Percentiles rank a stretch among this genome's conserved stretches.
phyloP scores from a whole-genome alignment of 2,797 vertebrate species.

The Geotria australis region DNA sequence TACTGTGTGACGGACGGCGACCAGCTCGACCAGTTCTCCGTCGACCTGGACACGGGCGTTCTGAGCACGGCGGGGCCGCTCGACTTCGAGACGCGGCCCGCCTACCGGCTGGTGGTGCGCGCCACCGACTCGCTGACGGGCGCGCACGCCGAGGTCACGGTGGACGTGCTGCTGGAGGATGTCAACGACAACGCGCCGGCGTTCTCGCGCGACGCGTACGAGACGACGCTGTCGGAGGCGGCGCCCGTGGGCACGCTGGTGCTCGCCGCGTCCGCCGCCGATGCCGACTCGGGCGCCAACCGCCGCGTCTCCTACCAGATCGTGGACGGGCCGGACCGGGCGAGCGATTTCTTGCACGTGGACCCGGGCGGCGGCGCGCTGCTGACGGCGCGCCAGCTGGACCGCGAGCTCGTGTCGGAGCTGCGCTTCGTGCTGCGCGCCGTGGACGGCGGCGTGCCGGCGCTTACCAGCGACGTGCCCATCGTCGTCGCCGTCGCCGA shows the following conservation, averaged over 20 bases:
- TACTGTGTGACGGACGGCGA: slow-evolving; percentile 82
- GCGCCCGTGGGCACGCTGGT: slow-evolving; percentile 80
- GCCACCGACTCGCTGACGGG: slow-evolving; percentile 75
- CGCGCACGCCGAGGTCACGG: slow-evolving; percentile 57
- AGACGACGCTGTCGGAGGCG: slow-evolving; percentile 49
- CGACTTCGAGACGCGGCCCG: slow-evolving; percentile 41
- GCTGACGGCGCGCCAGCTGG: slow-evolving; percentile 59
- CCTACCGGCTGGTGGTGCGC: slow-evolving; percentile 45
- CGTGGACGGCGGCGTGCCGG: slow-evolving; percentile 65
- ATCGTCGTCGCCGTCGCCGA: slow-evolving; percentile 50
- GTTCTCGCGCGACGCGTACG: slow-evolving; percentile 41
- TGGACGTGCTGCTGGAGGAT: slow-evolving; percentile 48
- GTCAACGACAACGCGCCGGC: slow-evolving; percentile 67
- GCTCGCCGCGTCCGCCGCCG: slow-evolving; percentile 42
- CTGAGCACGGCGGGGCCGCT: slow-evolving; percentile 47
- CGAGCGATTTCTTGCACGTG: slow-evolving; percentile 82
- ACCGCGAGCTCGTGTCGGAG: slow-evolving; percentile 45
- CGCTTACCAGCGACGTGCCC: slow-evolving; percentile 47
- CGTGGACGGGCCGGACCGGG: slow-evolving; percentile 51
- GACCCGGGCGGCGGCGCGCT: slow-evolving; percentile 78
- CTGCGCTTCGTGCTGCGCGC: slow-evolving; percentile 53
- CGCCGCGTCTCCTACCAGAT: slow-evolving; percentile 59
- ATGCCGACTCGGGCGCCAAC: slow-evolving; percentile 63
- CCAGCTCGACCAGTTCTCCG: slow-evolving; percentile 48
- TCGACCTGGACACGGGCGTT: slow-evolving; percentile 83